These are phyloP conservation scores for Clostera curtula DNA, from an alignment of 2,888 invertebrate genomes.

Conservation along the genomic window DNA sequence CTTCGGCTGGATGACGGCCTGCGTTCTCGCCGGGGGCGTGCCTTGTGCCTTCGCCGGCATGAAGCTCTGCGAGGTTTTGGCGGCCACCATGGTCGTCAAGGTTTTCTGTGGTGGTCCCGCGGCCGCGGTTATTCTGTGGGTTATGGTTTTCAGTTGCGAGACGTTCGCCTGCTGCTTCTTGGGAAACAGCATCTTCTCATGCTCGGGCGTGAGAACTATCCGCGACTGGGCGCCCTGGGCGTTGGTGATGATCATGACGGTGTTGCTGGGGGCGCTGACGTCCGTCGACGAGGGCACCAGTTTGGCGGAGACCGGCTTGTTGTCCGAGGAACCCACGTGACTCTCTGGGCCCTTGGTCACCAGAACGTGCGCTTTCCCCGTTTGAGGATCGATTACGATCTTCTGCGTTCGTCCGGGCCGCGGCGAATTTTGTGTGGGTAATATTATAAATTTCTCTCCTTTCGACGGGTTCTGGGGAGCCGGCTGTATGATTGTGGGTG, in stretches of 20 bases:
- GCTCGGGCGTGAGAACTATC: conserved; percentile 75
- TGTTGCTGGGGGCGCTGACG: conserved; percentile 55
- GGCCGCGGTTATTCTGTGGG: conserved; percentile 47
- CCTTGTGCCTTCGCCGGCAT: neutral
- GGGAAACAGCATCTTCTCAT: conserved; percentile 75
- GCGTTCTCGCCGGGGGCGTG: conserved; percentile 16
- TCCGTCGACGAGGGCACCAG: conserved; percentile 48
- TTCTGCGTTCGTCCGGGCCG: conserved; percentile 58
- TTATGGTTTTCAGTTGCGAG: conserved; percentile 52
- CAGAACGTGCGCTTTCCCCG: conserved; percentile 62
- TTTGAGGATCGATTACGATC: conserved; percentile 65
- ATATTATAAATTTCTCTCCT: conserved; percentile 60
- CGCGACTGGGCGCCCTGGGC: conserved; percentile 77
- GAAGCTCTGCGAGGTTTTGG: neutral
- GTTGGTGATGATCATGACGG: conserved; percentile 79
- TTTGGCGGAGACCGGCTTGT: conserved; percentile 57
- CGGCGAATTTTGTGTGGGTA: conserved; percentile 50
- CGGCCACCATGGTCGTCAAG: conserved; percentile 18
- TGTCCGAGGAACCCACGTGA: conserved; percentile 31
- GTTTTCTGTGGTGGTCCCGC: conserved; percentile 36
- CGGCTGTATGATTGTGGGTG: conserved; percentile 39
- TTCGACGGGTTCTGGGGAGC: conserved; percentile 38
- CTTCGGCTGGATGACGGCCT: conserved; percentile 21
- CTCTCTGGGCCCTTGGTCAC: conserved; percentile 46
- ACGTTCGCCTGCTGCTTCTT: conserved; percentile 61